Conservation (phyloP, 2,797 vertebrate genomes). For the Serranus cabrilla region DNA sequence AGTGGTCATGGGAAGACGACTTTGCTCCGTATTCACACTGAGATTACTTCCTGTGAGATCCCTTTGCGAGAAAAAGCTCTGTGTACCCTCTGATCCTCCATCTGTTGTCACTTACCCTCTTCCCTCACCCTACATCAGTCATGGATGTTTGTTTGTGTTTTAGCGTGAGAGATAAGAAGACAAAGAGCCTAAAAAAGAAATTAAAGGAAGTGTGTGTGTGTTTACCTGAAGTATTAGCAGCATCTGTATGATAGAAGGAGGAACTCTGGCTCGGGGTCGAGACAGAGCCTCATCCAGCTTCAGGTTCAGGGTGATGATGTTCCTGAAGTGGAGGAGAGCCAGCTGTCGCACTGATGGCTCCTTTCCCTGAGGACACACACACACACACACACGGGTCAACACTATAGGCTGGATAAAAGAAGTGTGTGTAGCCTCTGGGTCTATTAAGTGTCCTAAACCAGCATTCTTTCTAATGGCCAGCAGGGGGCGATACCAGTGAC, state of each 20-base stretch:
- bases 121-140: constrained; percentile 8
- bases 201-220: not conserved
- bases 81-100: constrained; percentile 29
- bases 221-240: constrained; percentile 95
- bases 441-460: too few relatives aligned
- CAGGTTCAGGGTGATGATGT: constrained; percentile 95
- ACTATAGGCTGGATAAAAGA: not conserved
- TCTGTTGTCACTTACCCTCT: constrained; percentile 48
- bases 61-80: constrained; percentile 26
- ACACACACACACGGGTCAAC: constrained; percentile 27
- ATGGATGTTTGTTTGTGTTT: constrained; percentile 15
- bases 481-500: too few relatives aligned
- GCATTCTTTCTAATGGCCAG: too few relatives aligned
- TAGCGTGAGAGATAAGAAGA: not conserved
- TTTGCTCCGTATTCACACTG: constrained; percentile 48
- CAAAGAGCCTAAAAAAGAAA: not conserved
- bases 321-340: constrained; percentile 95
- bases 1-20: constrained; percentile 76
- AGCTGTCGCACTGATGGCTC: constrained; percentile 95
- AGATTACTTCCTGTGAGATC: constrained; percentile 75
- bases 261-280: constrained; percentile 93
- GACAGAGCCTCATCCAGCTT: constrained; percentile 94
- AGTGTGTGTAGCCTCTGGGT: too few relatives aligned
- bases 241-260: constrained; percentile 97
- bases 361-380: constrained; percentile 88